These are phyloP conservation scores for Ptilonorhynchus violaceus DNA, from an alignment of 2,113 vertebrate species.

Conservation along the genomic window DNA sequence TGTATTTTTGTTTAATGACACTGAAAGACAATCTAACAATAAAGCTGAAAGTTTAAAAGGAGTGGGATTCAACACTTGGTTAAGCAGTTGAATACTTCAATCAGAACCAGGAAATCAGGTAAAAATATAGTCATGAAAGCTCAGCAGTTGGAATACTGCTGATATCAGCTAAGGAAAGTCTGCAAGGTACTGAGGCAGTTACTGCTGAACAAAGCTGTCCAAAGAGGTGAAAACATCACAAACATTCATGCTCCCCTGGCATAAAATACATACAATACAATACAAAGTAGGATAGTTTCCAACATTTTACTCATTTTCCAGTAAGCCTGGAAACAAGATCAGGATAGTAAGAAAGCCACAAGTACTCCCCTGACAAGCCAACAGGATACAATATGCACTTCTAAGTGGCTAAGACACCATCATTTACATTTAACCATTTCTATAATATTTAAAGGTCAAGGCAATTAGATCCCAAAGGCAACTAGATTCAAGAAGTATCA, in stretches of 20 bases:
- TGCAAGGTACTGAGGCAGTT: background rate
- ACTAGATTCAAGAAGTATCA: background rate
- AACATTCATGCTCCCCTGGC: background rate
- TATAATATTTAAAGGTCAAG: background rate
- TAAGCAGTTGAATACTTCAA: background rate
- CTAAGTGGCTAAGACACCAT: background rate
- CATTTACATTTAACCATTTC: background rate
- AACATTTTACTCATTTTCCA: background rate
- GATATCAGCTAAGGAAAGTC: background rate
- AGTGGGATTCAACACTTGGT: background rate
- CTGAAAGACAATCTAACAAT: background rate
- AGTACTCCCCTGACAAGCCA: background rate
- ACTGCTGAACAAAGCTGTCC: background rate
- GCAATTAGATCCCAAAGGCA: background rate
- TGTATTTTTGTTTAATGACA: background rate
- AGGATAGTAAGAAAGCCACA: background rate
- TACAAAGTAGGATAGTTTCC: background rate
- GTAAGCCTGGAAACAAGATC: background rate
- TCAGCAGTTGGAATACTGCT: background rate
- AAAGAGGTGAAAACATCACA: background rate
- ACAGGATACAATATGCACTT: background rate
- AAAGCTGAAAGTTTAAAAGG: background rate
- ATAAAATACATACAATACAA: background rate
- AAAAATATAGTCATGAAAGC: background rate
- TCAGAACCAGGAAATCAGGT: background rate